A percentile compares a stretch with the other conserved stretches of the same genome.
phyloP scores from a whole-genome alignment of 2,888 invertebrate species.

The Lochmaea capreae region DNA sequence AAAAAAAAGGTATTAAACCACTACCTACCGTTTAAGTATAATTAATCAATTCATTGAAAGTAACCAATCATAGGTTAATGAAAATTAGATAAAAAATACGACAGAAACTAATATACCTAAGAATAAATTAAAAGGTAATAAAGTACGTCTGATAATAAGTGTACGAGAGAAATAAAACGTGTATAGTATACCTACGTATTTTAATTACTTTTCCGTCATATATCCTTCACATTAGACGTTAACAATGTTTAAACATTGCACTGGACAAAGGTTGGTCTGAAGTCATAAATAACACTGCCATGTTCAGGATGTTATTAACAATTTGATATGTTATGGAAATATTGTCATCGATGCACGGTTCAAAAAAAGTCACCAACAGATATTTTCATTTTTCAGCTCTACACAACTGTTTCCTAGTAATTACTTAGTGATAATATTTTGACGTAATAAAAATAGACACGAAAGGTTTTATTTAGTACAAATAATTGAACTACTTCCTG shows the following conservation, averaged over 20 bases:
- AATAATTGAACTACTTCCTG: too few relatives aligned
- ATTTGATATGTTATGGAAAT: background rate
- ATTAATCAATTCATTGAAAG: constrained; percentile 3
- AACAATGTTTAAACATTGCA: constrained; percentile 10
- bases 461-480: too few relatives aligned
- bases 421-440: background rate
- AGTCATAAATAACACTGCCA: constrained; percentile 3
- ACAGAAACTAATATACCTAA: background rate
- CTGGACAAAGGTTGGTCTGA: constrained; percentile 11
- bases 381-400: background rate
- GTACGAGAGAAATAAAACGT: background rate
- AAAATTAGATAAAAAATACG: background rate
- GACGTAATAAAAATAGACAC: too few relatives aligned
- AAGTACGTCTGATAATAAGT: background rate
- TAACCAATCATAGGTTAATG: background rate
- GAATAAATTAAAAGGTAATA: background rate
- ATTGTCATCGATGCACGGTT: background rate
- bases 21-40: constrained; percentile 1
- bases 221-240: constrained; percentile 20
- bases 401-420: background rate
- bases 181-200: background rate
- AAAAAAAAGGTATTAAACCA: background rate
- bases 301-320: constrained; percentile 8
- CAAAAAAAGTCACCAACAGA: background rate
- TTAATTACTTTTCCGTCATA: constrained; percentile 24